A percentile compares a stretch with the other conserved stretches of the same genome.
These are phyloP conservation scores for Cepaea hortensis DNA, from an alignment of 2,888 invertebrate species.

Conservation along the genomic window DNA sequence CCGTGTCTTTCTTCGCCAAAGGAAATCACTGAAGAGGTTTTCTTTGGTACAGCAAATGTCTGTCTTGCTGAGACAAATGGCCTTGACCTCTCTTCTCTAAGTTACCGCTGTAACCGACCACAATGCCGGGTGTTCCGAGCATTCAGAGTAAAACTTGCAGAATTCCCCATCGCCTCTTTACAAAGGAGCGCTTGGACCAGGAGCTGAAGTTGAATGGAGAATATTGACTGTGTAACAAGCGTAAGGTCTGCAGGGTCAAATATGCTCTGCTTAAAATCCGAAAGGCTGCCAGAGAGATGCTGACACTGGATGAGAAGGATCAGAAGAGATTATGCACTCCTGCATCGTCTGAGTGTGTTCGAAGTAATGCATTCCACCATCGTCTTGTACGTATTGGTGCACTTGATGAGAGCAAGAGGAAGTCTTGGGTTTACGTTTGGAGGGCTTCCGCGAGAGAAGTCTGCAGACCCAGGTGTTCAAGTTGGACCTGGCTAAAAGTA, in stretches of 20 bases:
- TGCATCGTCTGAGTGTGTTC: conserved; percentile 52
- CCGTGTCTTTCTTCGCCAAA: too few relatives aligned
- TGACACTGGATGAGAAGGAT: conserved; percentile 78
- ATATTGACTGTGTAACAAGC: conserved; percentile 98
- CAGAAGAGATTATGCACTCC: conserved; percentile 98
- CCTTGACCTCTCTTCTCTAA: too few relatives aligned
- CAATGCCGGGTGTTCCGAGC: conserved; percentile 70
- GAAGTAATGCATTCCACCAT: conserved; percentile 96
- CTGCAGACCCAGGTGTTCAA: conserved; percentile 97
- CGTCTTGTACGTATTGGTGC: conserved; percentile 98
- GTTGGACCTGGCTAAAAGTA: conserved; percentile 98
- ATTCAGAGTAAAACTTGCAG: conserved; percentile 98
- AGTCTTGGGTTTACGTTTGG: conserved; percentile 98
- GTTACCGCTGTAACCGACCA: conserved; percentile 8
- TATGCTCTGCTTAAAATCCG: conserved; percentile 98
- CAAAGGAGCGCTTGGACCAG: conserved; percentile 97
- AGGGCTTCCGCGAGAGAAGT: conserved; percentile 99
- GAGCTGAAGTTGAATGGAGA: conserved; percentile 99
- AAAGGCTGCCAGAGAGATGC: conserved; percentile 98
- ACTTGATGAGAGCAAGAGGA: conserved; percentile 97
- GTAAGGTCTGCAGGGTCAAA: conserved; percentile 99
- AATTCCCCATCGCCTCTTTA: conserved; percentile 98
- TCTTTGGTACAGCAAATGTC: too few relatives aligned
- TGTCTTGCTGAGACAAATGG: too few relatives aligned
- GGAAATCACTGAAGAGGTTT: too few relatives aligned